Evolutionary conservation across 2,888 invertebrate species (phyloP), one percentile per base, ranked within the genome.

Genomic region (Eustalomyia histrio): DNA sequence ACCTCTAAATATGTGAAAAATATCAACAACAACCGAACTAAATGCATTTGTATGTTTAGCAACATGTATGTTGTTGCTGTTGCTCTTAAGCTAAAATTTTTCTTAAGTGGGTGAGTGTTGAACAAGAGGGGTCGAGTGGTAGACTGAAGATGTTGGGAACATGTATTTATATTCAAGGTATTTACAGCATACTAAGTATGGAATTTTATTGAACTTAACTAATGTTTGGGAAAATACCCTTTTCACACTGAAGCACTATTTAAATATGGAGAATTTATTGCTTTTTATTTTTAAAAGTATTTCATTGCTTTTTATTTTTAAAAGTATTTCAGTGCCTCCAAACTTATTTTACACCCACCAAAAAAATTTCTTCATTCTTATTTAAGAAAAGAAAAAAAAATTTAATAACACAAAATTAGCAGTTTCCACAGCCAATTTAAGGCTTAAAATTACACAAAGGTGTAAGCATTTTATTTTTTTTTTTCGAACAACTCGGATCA

Each of bases 31-130:
- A 21, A 24, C 29, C 7, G 14, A 14, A 5, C 2, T 18, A 18
- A 52, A 64, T 52, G 64, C 64, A 64, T 52, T 33, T 64, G 33
- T 64, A 50, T 64, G 64, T 50, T 24, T 33, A 33, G 43, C n/a
- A n/a, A 47, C 43, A 47, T 39, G 14, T 12, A 8, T 39, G 39
- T 39, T 39, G 39, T 39, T 29, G 35, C 7, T 35, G 14, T 43
- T 43, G 43, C 43, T 39, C 12, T 39, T 39, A 39, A 39, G 39
- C 39, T 3, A 39, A 39, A 39, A 39, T 39, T 39, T 12, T n/a
- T n/a, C n/a, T 4, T 47, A 7, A 47, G 43, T 47, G n/a, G 33
- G 18, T 12, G 17, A 47, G 39, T 2, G 21, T 60, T 63, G 8
- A 6, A 24, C 21, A 35, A 29, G 55, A n/a, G 55, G 55, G 33